phyloP scores from a whole-genome alignment of 1,140 invertebrate genomes.

The Caenorhabditis inopinata region DNA sequence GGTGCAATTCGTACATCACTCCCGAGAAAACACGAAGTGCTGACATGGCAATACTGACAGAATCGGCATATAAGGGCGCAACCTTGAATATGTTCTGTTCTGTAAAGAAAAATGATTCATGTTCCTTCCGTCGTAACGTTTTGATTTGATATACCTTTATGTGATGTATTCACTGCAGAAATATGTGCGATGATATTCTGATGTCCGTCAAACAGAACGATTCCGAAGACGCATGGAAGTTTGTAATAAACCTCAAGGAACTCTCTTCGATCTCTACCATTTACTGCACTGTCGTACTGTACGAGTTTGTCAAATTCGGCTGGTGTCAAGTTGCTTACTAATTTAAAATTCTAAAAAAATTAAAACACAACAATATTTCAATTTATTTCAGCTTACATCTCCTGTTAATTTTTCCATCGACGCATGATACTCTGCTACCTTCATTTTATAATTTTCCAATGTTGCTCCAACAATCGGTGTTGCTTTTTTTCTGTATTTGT shows the following conservation, averaged over 20 bases:
- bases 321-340: background rate
- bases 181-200: constrained; percentile 16
- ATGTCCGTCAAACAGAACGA: background rate
- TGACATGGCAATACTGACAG: background rate
- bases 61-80: constrained; percentile 1
- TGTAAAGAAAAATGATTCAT: background rate
- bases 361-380: background rate
- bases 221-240: background rate
- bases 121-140: too few relatives aligned
- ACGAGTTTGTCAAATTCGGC: background rate
- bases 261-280: background rate
- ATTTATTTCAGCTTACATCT: background rate
- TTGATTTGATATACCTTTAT: background rate
- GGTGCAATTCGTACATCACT: constrained; percentile 21
- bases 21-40: constrained; percentile 19
- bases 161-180: background rate
- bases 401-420: background rate
- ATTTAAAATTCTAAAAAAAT: background rate
- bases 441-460: constrained; percentile 14
- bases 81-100: constrained; percentile 14
- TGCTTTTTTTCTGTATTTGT: constrained; percentile 9
- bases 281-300: background rate
- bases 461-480: constrained; percentile 1
- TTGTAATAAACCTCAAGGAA: background rate
- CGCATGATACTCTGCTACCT: constrained; percentile 2